Conservation (phyloP, 2,113 vertebrate species). For the Gallinago paraguaiae region DNA sequence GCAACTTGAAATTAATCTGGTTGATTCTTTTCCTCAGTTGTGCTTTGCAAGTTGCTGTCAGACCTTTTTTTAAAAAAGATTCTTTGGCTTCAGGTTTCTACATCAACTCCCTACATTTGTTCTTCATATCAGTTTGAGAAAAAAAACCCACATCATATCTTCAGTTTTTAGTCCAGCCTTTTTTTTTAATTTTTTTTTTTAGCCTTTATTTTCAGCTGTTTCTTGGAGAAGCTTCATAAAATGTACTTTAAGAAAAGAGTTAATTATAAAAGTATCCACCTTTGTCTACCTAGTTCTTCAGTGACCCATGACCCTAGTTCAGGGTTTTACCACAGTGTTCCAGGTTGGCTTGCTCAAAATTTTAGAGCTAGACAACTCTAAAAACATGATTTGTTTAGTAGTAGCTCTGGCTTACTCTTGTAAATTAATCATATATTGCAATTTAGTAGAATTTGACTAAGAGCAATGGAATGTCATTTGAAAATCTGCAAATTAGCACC, state of each 20-base stretch:
- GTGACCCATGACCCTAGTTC: neutral
- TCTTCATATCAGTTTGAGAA: neutral
- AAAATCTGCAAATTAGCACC: neutral
- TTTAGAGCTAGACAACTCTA: neutral
- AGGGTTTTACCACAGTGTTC: neutral
- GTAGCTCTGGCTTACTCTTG: neutral
- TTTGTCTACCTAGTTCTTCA: neutral
- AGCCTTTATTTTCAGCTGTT: neutral
- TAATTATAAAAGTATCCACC: neutral
- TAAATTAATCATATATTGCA: neutral
- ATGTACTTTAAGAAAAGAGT: neutral
- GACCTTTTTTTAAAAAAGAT: neutral
- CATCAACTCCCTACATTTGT: neutral
- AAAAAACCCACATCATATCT: fast-evolving
- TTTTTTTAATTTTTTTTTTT: neutral
- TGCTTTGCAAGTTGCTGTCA: neutral
- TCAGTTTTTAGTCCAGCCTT: neutral
- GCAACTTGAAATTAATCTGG: neutral
- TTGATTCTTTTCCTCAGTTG: neutral
- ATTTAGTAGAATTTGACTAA: neutral
- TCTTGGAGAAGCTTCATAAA: neutral
- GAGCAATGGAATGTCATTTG: neutral
- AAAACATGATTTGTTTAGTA: neutral
- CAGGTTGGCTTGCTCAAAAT: neutral
- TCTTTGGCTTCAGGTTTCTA: neutral